Conservation (phyloP, 2,888 invertebrate species). For the Diaphora mendica region DNA sequence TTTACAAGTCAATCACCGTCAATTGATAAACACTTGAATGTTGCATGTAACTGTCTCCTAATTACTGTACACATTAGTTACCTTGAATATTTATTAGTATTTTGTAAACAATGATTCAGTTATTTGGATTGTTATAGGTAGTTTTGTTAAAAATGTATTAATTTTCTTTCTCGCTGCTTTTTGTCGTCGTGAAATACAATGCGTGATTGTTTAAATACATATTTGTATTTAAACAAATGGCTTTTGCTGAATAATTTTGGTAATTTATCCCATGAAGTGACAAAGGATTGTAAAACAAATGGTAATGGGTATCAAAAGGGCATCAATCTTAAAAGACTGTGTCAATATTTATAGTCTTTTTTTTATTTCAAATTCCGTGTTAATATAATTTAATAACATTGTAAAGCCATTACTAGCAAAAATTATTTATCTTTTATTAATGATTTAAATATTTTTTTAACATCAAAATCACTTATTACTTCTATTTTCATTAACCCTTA, state of each 20-base stretch:
- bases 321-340: constrained; percentile 1
- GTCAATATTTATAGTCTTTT: not conserved
- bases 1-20: constrained; percentile 36
- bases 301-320: not conserved
- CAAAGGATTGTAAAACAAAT: not conserved
- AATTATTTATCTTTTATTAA: not conserved
- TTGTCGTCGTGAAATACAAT: not conserved
- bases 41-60: constrained; percentile 36
- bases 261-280: not conserved
- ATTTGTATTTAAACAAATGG: not conserved
- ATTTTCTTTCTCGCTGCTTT: constrained; percentile 1
- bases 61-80: constrained; percentile 35
- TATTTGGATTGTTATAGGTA: constrained; percentile 30
- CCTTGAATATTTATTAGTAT: constrained; percentile 43
- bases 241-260: not conserved
- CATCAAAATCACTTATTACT: not conserved
- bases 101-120: constrained; percentile 40
- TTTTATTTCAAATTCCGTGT: not conserved
- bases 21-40: constrained; percentile 29
- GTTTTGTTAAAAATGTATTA: constrained; percentile 16
- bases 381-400: not conserved
- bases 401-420: not conserved
- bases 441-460: not conserved
- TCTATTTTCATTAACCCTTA: not conserved
- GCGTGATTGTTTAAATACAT: not conserved